Conservation (phyloP, 2,113 vertebrate genomes). For the Sphyrna mokarran region DNA sequence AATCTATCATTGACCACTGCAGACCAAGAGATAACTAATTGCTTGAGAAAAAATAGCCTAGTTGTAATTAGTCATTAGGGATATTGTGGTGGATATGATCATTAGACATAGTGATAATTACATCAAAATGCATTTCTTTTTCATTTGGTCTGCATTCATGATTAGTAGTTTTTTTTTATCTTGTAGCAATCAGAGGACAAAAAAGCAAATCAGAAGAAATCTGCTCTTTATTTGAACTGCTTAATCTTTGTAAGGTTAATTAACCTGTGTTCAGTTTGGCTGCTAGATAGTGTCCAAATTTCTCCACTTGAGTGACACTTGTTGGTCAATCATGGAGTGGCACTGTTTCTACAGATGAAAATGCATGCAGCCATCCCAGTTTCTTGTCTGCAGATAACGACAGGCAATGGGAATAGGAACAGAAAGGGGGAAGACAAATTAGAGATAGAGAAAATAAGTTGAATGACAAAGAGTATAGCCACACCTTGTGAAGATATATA, state of each 20-base stretch:
- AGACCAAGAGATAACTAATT: background rate
- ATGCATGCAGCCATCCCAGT: background rate
- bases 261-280: background rate
- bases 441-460: background rate
- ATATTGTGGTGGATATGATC: background rate
- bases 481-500: conserved; percentile 22
- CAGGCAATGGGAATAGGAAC: background rate
- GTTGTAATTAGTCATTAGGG: background rate
- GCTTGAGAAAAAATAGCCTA: background rate
- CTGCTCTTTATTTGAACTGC: background rate
- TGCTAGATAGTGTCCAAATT: background rate
- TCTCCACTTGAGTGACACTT: background rate
- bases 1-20: background rate
- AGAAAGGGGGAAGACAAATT: background rate
- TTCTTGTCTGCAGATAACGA: background rate
- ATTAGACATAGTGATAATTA: background rate
- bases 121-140: background rate
- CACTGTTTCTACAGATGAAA: conserved; percentile 6
- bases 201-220: background rate
- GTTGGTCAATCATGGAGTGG: background rate
- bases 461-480: background rate
- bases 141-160: conserved; percentile 11
- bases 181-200: background rate
- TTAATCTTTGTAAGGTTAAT: background rate
- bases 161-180: background rate